phyloP scores from a whole-genome alignment of 30 jellyfish, hydroid and myxozoan genomes.

The Turritopsis rubra region DNA sequence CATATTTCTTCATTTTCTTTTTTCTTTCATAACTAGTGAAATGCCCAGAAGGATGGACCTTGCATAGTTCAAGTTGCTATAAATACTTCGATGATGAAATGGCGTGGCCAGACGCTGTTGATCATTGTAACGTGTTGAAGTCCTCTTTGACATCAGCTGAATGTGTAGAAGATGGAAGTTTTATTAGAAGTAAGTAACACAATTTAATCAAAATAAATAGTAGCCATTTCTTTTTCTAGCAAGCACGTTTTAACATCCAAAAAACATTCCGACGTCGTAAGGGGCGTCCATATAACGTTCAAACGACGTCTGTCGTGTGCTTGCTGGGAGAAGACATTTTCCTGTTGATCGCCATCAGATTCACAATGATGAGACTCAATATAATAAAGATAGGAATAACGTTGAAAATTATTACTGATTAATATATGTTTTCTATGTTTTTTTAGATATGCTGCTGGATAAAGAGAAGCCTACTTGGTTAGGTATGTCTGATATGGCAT shows the following conservation, averaged over 20 bases:
- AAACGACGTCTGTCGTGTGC: no score
- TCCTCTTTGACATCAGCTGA: constrained; percentile 88
- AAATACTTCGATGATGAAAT: constrained; percentile 47
- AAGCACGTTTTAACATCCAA: no score
- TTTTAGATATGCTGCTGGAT: constrained; percentile 48
- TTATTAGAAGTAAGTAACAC: constrained; percentile 25
- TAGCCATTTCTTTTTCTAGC: no score
- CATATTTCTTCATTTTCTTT: background rate
- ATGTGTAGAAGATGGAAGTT: constrained; percentile 58
- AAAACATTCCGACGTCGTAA: no score
- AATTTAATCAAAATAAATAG: no score
- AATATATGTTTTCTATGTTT: no score
- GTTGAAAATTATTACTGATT: no score
- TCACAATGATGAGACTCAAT: no score
- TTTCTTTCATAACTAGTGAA: constrained; percentile 49
- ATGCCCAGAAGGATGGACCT: constrained; percentile 93
- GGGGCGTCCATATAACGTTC: no score
- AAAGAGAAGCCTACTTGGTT: constrained; percentile 68
- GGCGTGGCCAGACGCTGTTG: constrained; percentile 96
- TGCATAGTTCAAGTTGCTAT: constrained; percentile 62
- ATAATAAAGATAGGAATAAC: no score
- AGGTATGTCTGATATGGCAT: constrained; percentile 92
- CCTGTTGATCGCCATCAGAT: no score
- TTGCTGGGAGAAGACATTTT: no score
- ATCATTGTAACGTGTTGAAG: constrained; percentile 87